phyloP scores from a whole-genome alignment of 2,797 vertebrate species.

The Rhinogobio ventralis region DNA sequence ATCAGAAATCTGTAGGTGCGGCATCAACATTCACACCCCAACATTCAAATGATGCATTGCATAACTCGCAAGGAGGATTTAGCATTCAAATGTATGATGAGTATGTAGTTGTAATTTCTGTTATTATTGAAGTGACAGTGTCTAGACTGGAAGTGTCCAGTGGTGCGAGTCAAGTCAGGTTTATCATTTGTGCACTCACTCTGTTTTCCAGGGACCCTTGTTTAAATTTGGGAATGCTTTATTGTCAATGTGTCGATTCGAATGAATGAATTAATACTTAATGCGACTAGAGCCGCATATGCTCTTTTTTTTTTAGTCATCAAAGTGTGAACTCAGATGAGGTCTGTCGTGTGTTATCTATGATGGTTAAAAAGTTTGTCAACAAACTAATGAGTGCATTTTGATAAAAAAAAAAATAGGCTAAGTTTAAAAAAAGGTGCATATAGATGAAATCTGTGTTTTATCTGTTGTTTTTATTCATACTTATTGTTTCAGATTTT shows the following conservation, averaged over 20 bases:
- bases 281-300: not conserved
- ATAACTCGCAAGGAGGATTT: not conserved
- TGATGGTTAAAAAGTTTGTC: not conserved
- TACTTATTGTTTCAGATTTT: not conserved
- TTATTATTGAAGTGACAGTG: not conserved
- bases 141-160: not conserved
- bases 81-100: not conserved
- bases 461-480: not conserved
- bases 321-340: not conserved
- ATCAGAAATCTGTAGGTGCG: not conserved
- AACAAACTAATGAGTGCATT: not conserved
- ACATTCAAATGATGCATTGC: not conserved
- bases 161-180: too few relatives aligned
- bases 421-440: not conserved
- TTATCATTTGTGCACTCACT: too few relatives aligned
- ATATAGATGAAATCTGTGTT: not conserved
- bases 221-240: not conserved
- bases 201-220: too few relatives aligned
- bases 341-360: not conserved
- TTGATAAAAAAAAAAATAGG: conserved; percentile 8
- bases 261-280: not conserved
- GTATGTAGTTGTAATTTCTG: not conserved
- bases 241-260: not conserved
- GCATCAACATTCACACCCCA: not conserved
- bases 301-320: not conserved